Evolutionary conservation across 2,113 vertebrate genomes (phyloP).

Genomic region (Ailuropoda melanoleuca): DNA sequence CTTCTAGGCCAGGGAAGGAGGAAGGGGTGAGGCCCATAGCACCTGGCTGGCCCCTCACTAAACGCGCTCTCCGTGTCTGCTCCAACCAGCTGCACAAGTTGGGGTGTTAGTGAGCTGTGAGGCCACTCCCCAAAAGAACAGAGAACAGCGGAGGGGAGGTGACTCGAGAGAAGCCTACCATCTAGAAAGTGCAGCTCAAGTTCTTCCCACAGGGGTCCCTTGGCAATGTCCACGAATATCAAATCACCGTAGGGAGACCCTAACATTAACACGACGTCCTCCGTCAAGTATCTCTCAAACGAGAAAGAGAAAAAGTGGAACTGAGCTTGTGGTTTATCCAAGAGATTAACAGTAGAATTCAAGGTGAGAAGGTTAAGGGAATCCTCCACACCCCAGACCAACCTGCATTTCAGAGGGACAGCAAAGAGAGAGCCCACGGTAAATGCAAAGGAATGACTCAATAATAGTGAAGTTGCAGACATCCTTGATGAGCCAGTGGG

Average conservation of each 20-base stretch:
- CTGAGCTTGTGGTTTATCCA: neutral
- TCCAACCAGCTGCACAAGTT: neutral
- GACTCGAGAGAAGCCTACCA: neutral
- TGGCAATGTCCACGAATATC: neutral
- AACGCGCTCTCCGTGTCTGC: accelerated
- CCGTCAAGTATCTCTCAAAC: neutral
- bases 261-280: neutral
- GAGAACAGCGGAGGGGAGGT: neutral
- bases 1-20: neutral
- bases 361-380: neutral
- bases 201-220: neutral
- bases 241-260: neutral
- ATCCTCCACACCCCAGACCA: neutral
- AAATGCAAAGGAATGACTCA: neutral
- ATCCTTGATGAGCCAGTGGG: neutral
- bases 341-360: neutral
- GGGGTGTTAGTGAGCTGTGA: neutral
- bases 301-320: neutral
- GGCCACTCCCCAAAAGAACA: neutral
- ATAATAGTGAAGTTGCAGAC: neutral
- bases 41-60: neutral
- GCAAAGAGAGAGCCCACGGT: neutral
- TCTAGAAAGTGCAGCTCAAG: neutral
- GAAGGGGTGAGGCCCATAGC: neutral
- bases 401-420: neutral